phyloP scores from a whole-genome alignment of 2,888 invertebrate species.

The Chymomyza amoena region DNA sequence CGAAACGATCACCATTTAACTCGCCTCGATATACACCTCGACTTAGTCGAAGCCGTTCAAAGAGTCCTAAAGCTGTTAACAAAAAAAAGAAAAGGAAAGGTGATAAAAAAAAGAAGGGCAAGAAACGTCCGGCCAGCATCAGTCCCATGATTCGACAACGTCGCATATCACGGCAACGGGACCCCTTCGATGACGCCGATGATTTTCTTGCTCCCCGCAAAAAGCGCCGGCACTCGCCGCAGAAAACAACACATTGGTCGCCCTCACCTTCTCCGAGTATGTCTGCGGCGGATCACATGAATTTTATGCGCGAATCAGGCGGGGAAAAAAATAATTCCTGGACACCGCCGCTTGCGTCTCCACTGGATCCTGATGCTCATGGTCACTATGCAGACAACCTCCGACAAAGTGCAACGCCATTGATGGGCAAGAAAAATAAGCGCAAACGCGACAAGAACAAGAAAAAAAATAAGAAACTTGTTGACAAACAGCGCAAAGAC shows the following conservation, averaged over 20 bases:
- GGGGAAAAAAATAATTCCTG: conserved; percentile 79
- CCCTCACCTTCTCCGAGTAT: conserved; percentile 82
- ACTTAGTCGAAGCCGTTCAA: conserved; percentile 72
- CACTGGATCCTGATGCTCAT: conserved; percentile 40
- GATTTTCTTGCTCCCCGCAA: conserved; percentile 63
- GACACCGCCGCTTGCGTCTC: conserved; percentile 82
- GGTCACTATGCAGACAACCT: conserved; percentile 41
- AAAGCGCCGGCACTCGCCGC: conserved; percentile 64
- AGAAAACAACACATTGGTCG: conserved; percentile 54
- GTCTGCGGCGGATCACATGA: conserved; percentile 66
- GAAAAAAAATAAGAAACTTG: conserved; percentile 79
- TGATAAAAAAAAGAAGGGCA: conserved; percentile 71
- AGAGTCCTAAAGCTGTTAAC: conserved; percentile 62
- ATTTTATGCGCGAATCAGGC: conserved; percentile 47
- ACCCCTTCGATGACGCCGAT: conserved; percentile 64
- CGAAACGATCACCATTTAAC: conserved; percentile 48
- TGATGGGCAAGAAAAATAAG: conserved; percentile 76
- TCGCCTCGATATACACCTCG: conserved; percentile 76
- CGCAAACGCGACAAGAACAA: conserved; percentile 74
- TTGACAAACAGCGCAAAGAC: conserved; percentile 68
- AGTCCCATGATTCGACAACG: conserved; percentile 63
- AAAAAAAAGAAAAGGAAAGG: conserved; percentile 70
- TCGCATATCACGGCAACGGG: conserved; percentile 68
- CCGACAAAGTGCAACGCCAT: conserved; percentile 54
- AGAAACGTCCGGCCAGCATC: conserved; percentile 54